Percentiles rank a stretch among this genome's conserved stretches.
phyloP scores from a whole-genome alignment of 2,113 vertebrate genomes.

The Picathartes gymnocephalus region DNA sequence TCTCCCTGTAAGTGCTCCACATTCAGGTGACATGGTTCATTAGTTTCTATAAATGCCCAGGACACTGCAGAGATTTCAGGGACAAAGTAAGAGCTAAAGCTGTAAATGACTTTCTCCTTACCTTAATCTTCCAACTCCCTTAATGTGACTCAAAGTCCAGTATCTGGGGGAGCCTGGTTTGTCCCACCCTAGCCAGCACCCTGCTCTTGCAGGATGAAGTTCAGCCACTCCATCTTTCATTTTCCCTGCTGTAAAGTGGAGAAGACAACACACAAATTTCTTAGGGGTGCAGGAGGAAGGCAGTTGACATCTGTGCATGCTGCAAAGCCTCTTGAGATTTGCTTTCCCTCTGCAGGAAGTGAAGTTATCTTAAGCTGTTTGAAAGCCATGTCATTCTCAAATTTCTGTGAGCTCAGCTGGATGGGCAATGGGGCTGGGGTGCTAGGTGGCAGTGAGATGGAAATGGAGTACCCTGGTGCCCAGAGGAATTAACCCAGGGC shows the following conservation, averaged over 20 bases:
- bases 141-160: neutral
- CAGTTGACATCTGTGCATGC: neutral
- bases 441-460: neutral
- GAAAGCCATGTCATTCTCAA: neutral
- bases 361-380: neutral
- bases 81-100: neutral
- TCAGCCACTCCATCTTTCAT: neutral
- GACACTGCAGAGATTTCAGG: neutral
- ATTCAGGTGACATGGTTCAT: neutral
- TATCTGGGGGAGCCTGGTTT: neutral
- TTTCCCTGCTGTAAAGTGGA: neutral
- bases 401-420: neutral
- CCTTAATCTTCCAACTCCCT: neutral
- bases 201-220: neutral
- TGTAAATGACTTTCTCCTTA: neutral
- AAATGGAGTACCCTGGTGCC: neutral
- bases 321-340: neutral
- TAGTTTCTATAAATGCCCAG: neutral
- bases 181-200: neutral
- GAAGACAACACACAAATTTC: neutral
- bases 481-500: neutral
- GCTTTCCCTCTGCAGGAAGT: neutral
- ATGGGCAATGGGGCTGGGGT: accelerated
- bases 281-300: neutral
- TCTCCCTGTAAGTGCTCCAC: neutral